Evolutionary conservation across 1,140 invertebrate species (phyloP).

Genomic region (Zaprionus taronus): DNA sequence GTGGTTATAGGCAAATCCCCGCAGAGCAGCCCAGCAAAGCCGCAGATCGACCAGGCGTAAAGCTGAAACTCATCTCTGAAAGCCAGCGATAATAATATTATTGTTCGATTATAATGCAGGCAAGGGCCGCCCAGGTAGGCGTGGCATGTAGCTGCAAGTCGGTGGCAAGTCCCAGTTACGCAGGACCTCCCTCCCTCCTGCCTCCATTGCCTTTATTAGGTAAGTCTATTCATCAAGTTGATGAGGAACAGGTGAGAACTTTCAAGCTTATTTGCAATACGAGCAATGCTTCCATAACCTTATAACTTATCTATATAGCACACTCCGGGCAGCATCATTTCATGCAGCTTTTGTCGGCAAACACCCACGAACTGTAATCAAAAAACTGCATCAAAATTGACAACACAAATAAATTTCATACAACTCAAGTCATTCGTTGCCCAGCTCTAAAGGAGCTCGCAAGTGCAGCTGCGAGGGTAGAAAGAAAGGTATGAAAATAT

Average conservation of each 20-base stretch:
- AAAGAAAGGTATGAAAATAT: too few relatives aligned
- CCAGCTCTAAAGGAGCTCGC: background rate
- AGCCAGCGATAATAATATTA: constrained; percentile 4
- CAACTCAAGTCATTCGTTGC: background rate
- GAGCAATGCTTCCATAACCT: too few relatives aligned
- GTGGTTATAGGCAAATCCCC: constrained; percentile 1
- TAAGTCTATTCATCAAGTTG: too few relatives aligned
- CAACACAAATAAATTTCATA: background rate
- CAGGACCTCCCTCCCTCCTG: background rate
- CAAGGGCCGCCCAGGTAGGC: background rate
- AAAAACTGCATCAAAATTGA: background rate
- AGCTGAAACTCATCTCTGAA: background rate
- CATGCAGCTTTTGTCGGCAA: background rate
- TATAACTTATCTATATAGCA: too few relatives aligned
- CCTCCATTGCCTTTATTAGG: too few relatives aligned
- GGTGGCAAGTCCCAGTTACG: background rate
- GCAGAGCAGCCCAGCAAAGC: background rate
- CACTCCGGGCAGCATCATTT: background rate
- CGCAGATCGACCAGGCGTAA: background rate
- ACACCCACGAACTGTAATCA: background rate
- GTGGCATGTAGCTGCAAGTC: background rate
- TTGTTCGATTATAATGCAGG: background rate
- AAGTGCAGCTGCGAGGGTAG: too few relatives aligned
- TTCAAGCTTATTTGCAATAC: too few relatives aligned
- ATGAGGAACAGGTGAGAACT: too few relatives aligned